phyloP scores from a whole-genome alignment of 1,140 invertebrate species.

The Drosophila elegans region DNA sequence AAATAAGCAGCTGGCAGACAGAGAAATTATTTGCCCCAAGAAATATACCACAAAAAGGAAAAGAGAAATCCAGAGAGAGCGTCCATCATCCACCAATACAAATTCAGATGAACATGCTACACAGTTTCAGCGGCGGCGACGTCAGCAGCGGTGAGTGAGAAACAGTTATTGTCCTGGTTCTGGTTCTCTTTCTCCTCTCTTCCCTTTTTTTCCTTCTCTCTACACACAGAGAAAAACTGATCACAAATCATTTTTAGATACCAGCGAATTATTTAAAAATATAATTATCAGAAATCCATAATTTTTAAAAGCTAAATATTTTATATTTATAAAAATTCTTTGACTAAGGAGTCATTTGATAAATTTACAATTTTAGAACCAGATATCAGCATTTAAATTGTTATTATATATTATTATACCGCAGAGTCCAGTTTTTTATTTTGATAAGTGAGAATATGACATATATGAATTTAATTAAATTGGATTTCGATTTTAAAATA shows the following conservation, averaged over 20 bases:
- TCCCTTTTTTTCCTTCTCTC: neutral
- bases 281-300: no score
- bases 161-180: conserved; percentile 40
- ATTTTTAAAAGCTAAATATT: no score
- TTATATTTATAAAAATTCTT: no score
- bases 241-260: neutral
- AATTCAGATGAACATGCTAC: conserved; percentile 79
- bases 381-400: no score
- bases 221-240: conserved; percentile 17
- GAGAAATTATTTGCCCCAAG: conserved; percentile 59
- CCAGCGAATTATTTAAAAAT: no score
- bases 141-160: conserved; percentile 70
- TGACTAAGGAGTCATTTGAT: no score
- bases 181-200: neutral
- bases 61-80: conserved; percentile 6
- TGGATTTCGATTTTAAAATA: no score
- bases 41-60: conserved; percentile 32
- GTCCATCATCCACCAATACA: conserved; percentile 45
- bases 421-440: no score
- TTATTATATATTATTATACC: no score
- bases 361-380: no score
- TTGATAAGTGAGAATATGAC: no score
- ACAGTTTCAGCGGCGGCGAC: conserved; percentile 78
- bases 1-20: conserved; percentile 36
- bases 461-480: no score